A percentile compares a stretch with the other conserved stretches of the same genome.
Evolutionary conservation across 2,888 invertebrate genomes (phyloP).

Genomic region (Acanthoscelides obtectus): DNA sequence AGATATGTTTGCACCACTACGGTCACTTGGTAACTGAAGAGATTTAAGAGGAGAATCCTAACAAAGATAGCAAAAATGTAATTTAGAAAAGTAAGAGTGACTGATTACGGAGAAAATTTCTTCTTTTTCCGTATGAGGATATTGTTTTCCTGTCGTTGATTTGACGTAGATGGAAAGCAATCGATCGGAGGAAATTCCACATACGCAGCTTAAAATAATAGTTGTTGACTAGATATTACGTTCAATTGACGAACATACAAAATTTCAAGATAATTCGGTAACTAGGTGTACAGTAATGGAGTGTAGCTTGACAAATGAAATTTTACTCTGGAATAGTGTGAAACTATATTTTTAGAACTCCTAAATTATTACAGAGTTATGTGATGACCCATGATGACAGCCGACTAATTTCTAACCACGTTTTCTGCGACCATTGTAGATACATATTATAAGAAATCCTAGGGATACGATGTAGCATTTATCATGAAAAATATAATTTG

Average conservation of each 20-base stretch:
- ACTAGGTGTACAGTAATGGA: too few species aligned
- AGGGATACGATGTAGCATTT: too few species aligned
- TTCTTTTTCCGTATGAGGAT: neutral
- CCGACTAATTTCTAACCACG: too few species aligned
- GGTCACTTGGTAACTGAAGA: neutral
- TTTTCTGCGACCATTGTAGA: too few species aligned
- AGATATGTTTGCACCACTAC: neutral
- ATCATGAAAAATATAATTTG: too few species aligned
- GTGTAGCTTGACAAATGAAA: too few species aligned
- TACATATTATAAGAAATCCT: too few species aligned
- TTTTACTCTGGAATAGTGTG: too few species aligned
- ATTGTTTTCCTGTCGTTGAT: neutral
- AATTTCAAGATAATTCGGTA: too few species aligned
- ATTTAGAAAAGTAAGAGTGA: neutral
- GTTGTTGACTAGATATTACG: neutral
- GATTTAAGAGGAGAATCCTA: neutral
- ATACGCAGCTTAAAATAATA: neutral
- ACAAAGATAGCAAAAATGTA: neutral
- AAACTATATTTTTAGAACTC: too few species aligned
- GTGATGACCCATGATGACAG: too few species aligned
- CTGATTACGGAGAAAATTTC: neutral
- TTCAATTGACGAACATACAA: neutral
- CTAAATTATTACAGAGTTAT: too few species aligned
- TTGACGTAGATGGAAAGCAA: neutral
- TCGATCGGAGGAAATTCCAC: neutral